A percentile compares a stretch with the other conserved stretches of the same genome.
Evolutionary conservation across 2,888 invertebrate species (phyloP).

Genomic region (Norana najaformis): DNA sequence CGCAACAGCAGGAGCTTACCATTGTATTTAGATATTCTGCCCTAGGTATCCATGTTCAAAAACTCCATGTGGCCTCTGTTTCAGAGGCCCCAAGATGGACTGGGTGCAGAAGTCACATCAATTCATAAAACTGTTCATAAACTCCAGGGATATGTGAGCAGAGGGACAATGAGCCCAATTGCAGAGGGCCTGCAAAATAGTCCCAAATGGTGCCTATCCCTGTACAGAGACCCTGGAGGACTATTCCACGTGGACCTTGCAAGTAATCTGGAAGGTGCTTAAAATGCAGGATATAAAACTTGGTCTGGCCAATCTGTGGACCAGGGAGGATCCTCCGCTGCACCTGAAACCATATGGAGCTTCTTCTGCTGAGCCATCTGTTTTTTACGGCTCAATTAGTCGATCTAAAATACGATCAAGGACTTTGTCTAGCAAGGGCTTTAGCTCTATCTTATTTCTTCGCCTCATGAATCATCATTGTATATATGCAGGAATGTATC

Average conservation of each 20-base stretch:
- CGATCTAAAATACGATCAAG: background rate
- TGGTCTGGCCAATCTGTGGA: too few species aligned
- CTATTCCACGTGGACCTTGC: background rate
- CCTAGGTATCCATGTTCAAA: background rate
- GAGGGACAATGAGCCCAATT: background rate
- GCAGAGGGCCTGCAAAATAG: background rate
- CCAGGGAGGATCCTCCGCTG: background rate
- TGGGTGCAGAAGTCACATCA: background rate
- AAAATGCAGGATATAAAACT: background rate
- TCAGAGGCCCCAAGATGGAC: background rate
- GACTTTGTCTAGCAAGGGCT: background rate
- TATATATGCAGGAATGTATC: background rate
- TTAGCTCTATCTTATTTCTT: background rate
- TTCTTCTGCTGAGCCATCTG: background rate
- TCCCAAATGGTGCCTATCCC: background rate
- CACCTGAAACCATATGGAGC: background rate
- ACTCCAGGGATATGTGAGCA: background rate
- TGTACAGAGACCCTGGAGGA: background rate
- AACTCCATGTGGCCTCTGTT: background rate
- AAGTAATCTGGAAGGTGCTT: background rate
- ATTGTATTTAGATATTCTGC: slow-evolving; percentile 5
- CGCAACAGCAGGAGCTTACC: background rate
- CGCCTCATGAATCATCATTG: background rate
- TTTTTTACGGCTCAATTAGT: background rate
- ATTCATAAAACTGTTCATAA: background rate